These are phyloP conservation scores for Lagopus leucura DNA, from an alignment of 2,113 vertebrate species.

Conservation along the genomic window DNA sequence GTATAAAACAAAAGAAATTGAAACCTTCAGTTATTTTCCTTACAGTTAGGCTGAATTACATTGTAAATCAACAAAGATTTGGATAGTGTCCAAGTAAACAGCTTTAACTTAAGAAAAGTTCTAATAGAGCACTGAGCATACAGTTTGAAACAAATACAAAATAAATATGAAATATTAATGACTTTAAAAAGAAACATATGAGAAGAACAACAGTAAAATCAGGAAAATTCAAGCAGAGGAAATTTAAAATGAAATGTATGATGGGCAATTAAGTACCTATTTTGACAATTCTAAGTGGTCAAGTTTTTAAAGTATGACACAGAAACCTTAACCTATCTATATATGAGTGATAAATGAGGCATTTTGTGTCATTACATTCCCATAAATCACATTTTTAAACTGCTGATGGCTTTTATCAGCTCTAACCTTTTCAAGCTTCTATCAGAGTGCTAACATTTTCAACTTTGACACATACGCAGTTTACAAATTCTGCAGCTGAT, in stretches of 20 bases:
- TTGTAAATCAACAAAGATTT: constrained; percentile 67
- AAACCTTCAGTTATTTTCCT: constrained; percentile 52
- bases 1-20: constrained; percentile 55
- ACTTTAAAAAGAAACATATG: constrained; percentile 77
- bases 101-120: constrained; percentile 77
- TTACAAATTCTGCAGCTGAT: constrained; percentile 97
- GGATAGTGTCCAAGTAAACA: constrained; percentile 55
- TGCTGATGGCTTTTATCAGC: constrained; percentile 99
- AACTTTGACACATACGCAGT: constrained; percentile 95
- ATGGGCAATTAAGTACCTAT: constrained; percentile 82
- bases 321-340: constrained; percentile 92
- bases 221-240: constrained; percentile 71
- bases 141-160: constrained; percentile 74
- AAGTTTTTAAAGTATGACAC: constrained; percentile 91
- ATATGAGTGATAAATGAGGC: constrained; percentile 97
- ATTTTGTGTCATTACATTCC: constrained; percentile 95
- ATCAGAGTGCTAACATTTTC: constrained; percentile 97
- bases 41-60: constrained; percentile 63
- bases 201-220: constrained; percentile 73
- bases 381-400: constrained; percentile 97
- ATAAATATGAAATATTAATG: constrained; percentile 77
- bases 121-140: constrained; percentile 62
- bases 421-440: constrained; percentile 99
- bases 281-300: constrained; percentile 90
- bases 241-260: constrained; percentile 80